Evolutionary conservation across 1,140 invertebrate species (phyloP).

Genomic region (Diplogasteroides magnus): DNA sequence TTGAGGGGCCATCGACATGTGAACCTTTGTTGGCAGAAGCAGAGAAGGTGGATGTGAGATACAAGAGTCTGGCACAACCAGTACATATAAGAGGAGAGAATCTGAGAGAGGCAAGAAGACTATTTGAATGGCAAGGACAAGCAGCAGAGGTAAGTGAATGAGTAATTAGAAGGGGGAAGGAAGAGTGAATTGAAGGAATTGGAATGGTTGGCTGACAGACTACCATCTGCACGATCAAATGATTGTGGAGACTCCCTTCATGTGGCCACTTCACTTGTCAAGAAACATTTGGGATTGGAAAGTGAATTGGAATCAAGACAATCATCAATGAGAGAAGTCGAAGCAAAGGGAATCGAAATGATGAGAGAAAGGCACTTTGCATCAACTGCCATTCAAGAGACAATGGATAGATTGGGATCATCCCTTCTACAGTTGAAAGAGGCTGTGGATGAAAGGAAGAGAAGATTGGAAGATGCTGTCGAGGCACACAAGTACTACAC

Average conservation of each 20-base stretch:
- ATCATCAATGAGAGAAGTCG: slow-evolving; percentile 70
- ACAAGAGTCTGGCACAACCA: slow-evolving; percentile 77
- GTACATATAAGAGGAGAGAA: slow-evolving; percentile 81
- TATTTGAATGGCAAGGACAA: slow-evolving; percentile 76
- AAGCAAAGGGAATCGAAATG: slow-evolving; percentile 68
- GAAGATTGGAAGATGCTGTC: slow-evolving; percentile 72
- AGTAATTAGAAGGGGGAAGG: not conserved
- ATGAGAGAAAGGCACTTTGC: slow-evolving; percentile 77
- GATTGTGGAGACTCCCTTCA: slow-evolving; percentile 92
- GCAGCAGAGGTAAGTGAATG: slow-evolving; percentile 70
- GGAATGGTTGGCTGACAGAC: slow-evolving; percentile 92
- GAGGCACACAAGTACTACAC: slow-evolving; percentile 80
- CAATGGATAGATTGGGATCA: slow-evolving; percentile 63
- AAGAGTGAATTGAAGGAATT: slow-evolving; percentile 65
- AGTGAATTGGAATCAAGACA: slow-evolving; percentile 68
- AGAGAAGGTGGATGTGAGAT: slow-evolving; percentile 68
- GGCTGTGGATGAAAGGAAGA: slow-evolving; percentile 71
- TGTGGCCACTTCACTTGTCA: slow-evolving; percentile 66
- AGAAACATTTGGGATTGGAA: slow-evolving; percentile 60
- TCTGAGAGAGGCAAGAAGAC: slow-evolving; percentile 74
- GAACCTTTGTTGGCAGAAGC: slow-evolving; percentile 39
- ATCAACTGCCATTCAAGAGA: slow-evolving; percentile 66
- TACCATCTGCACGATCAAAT: slow-evolving; percentile 79
- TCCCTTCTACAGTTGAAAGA: slow-evolving; percentile 61
- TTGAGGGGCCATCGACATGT: slow-evolving; percentile 70